Base-by-base conservation (phyloP, 1,140 invertebrate species). In the Drosophila nasuta region DNA sequence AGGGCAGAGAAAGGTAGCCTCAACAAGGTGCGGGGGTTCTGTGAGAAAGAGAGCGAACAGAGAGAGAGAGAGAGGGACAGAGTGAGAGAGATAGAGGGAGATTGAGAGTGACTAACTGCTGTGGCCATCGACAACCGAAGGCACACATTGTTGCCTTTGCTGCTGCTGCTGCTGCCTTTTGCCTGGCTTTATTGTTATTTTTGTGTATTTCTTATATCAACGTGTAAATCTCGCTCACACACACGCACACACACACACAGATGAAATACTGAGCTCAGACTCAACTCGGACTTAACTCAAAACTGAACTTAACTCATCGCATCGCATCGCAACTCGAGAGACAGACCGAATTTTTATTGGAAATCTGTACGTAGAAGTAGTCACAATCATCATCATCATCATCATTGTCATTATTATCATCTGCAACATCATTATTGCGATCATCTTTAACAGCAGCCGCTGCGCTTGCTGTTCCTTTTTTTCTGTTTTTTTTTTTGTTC, bases 291-390 rank as follows among this genome's bases (percentile, higher is more conserved):
- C 30, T 33, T 33, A 73, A 35, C 48, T 66, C 35, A 52, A 20
- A 20, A 46, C 48, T 58, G 58, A 48, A 60, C 57, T 46, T 17
- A 60, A 33, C 59, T 45, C 5, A 68, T 38, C 15, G 10, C 13
- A 45, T 13, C 7, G 30, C 30, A 56, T 38, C 51, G 52, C 58
- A 64, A 68, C 75, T 73, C 68, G 68, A 13, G n/a, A 48, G 46
- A 48, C 46, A 20, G 46, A 79, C 49, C 76, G 51, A 49, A 74
- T 78, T 83, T 87, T 88, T 88, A 88, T 88, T 88, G 83, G 85
- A 88, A 83, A 87, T 87, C 83, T 87, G 83, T 87, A 87, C 83
- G 83, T 81, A 87, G 83, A 88, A 88, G 79, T 87, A 88, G 82
- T 88, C 82, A 87, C 77, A 81, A 81, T 59, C 74, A 66, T 65